Percentiles rank a stretch among this genome's conserved stretches.
phyloP scores from a whole-genome alignment of 2,113 vertebrate genomes.

The Brachypodius melanocephalos region DNA sequence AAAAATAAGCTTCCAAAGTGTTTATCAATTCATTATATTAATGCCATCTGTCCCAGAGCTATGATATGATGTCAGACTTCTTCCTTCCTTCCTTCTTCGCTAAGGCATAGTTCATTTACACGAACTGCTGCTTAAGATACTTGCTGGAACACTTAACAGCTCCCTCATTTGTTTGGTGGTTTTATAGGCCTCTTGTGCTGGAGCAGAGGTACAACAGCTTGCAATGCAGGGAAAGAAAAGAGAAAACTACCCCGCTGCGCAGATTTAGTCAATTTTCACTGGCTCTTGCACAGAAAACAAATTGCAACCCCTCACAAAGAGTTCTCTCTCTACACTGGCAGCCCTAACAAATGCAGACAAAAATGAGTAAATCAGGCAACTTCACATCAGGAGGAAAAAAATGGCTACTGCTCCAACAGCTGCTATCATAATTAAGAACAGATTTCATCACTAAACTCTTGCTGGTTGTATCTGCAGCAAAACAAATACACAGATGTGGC shows the following conservation, averaged over 20 bases:
- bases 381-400: constrained; percentile 74
- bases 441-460: constrained; percentile 82
- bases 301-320: constrained; percentile 75
- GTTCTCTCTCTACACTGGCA: constrained; percentile 72
- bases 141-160: constrained; percentile 70
- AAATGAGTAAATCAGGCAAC: constrained; percentile 78
- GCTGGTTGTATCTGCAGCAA: constrained; percentile 76
- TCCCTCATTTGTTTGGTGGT: constrained; percentile 70
- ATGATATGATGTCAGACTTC: constrained; percentile 3
- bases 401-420: constrained; percentile 75
- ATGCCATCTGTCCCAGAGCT: constrained; percentile 58
- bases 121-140: constrained; percentile 64
- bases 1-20: constrained; percentile 42
- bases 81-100: constrained; percentile 41
- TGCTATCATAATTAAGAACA: constrained; percentile 85
- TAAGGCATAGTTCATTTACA: constrained; percentile 63
- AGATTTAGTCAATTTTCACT: constrained; percentile 76
- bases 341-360: constrained; percentile 74
- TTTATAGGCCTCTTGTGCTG: constrained; percentile 75
- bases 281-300: constrained; percentile 78
- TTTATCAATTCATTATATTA: constrained; percentile 63
- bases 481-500: constrained; percentile 83
- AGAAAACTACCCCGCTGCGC: constrained; percentile 75
- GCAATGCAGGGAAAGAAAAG: constrained; percentile 65
- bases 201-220: constrained; percentile 75